These are phyloP conservation scores for Phyto melanocephala DNA, from an alignment of 2,888 invertebrate genomes.

Conservation along the genomic window DNA sequence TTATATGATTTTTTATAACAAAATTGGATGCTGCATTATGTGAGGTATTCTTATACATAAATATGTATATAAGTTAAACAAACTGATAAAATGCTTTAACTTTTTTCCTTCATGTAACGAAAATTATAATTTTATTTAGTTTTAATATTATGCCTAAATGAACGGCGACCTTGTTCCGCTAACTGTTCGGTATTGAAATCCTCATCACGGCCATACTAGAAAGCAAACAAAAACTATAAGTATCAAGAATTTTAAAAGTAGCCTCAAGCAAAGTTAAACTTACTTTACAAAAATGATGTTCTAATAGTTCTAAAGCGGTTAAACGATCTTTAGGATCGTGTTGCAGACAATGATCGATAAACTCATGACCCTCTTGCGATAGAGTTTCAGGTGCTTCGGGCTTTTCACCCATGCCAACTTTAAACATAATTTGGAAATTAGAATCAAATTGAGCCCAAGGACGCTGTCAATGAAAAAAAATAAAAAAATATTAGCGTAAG, in stretches of 20 bases:
- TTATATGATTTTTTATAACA: no score
- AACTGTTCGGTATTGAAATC: conserved; percentile 72
- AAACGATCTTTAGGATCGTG: conserved; percentile 88
- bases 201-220: conserved; percentile 76
- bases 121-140: conserved; percentile 4
- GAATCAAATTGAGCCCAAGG: conserved; percentile 96
- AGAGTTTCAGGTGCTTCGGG: conserved; percentile 87
- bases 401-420: conserved; percentile 94
- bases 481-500: conserved; percentile 11
- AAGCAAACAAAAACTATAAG: background rate
- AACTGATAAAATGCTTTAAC: conserved; percentile 31
- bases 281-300: conserved; percentile 87
- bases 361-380: conserved; percentile 90
- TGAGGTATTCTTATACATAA: conserved; percentile 48
- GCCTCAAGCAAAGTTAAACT: background rate
- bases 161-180: conserved; percentile 73
- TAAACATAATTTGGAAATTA: conserved; percentile 96
- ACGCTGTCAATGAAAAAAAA: conserved; percentile 80
- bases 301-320: conserved; percentile 84
- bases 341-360: conserved; percentile 88
- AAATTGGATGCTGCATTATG: conserved; percentile 28
- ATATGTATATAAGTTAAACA: no score
- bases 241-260: background rate
- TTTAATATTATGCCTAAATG: conserved; percentile 73
- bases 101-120: background rate